Evolutionary conservation across 2,113 vertebrate genomes (phyloP).

Genomic region (Aegypius monachus): DNA sequence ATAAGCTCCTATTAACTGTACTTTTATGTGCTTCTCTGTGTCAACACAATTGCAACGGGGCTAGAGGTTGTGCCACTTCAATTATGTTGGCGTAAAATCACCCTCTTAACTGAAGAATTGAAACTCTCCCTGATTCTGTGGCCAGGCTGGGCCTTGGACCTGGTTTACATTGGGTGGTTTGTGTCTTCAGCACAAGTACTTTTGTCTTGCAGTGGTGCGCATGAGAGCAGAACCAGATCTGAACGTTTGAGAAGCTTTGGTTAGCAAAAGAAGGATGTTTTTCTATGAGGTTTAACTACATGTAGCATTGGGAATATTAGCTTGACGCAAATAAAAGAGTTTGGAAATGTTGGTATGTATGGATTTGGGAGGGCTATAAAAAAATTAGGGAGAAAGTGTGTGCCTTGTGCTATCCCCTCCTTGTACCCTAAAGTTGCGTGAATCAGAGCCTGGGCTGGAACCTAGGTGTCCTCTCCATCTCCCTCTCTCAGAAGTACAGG

Average conservation of each 20-base stretch:
- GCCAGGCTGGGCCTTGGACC: not conserved
- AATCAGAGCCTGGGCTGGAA: not conserved
- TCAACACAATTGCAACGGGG: not conserved
- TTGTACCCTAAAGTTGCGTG: not conserved
- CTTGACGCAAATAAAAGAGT: not conserved
- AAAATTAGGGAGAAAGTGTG: not conserved
- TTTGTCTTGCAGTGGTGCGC: not conserved
- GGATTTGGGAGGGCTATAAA: not conserved
- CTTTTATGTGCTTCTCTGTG: not conserved
- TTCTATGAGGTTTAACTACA: not conserved
- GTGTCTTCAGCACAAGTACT: not conserved
- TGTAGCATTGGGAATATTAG: not conserved
- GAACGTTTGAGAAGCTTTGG: not conserved
- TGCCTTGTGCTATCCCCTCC: not conserved
- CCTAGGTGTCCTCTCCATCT: not conserved
- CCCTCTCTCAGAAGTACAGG: not conserved
- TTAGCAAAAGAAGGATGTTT: not conserved
- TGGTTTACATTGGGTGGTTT: not conserved
- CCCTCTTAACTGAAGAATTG: not conserved
- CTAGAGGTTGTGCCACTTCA: not conserved
- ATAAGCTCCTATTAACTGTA: not conserved
- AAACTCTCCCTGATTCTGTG: not conserved
- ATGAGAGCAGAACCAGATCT: not conserved
- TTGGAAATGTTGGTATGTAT: not conserved
- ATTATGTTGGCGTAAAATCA: not conserved